Evolutionary conservation across 2,888 invertebrate species (phyloP).

Genomic region (Neuroscelio doddi): DNA sequence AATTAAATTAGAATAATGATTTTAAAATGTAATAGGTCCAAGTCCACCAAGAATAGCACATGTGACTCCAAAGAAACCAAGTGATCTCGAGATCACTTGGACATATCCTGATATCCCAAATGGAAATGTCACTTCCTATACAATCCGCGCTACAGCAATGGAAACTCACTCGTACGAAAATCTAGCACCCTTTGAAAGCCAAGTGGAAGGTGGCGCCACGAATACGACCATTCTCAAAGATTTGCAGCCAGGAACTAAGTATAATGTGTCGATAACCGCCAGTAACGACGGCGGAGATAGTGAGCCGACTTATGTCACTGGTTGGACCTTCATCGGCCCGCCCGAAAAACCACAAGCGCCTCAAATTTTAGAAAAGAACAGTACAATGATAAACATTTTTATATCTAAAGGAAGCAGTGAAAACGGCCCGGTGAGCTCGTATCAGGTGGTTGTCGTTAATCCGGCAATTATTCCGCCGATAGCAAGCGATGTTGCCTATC

Average conservation of each 20-base stretch:
- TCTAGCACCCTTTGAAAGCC: conserved; percentile 59
- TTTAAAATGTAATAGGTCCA: conserved; percentile 75
- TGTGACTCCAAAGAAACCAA: conserved; percentile 74
- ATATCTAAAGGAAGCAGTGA: conserved; percentile 81
- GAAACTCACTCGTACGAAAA: conserved; percentile 60
- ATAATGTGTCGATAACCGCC: conserved; percentile 83
- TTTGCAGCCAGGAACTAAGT: conserved; percentile 83
- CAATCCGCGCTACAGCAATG: conserved; percentile 65
- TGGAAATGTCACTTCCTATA: conserved; percentile 72
- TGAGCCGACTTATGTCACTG: conserved; percentile 74
- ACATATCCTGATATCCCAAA: conserved; percentile 72
- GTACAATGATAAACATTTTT: conserved; percentile 78
- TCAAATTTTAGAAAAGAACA: conserved; percentile 76
- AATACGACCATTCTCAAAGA: conserved; percentile 67
- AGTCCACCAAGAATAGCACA: conserved; percentile 80
- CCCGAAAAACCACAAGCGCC: conserved; percentile 78
- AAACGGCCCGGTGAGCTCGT: conserved; percentile 85
- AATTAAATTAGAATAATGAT: neutral
- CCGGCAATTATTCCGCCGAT: conserved; percentile 77
- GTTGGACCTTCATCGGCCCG: conserved; percentile 84
- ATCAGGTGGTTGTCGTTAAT: conserved; percentile 83
- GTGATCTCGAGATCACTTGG: conserved; percentile 69
- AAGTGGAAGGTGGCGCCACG: conserved; percentile 64
- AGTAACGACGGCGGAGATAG: conserved; percentile 77
- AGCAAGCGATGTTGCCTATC: conserved; percentile 74